Percentiles rank a stretch among this genome's conserved stretches.
These are phyloP conservation scores for Neomicropteryx cornuta DNA, from an alignment of 1,140 invertebrate genomes.

Conservation along the genomic window DNA sequence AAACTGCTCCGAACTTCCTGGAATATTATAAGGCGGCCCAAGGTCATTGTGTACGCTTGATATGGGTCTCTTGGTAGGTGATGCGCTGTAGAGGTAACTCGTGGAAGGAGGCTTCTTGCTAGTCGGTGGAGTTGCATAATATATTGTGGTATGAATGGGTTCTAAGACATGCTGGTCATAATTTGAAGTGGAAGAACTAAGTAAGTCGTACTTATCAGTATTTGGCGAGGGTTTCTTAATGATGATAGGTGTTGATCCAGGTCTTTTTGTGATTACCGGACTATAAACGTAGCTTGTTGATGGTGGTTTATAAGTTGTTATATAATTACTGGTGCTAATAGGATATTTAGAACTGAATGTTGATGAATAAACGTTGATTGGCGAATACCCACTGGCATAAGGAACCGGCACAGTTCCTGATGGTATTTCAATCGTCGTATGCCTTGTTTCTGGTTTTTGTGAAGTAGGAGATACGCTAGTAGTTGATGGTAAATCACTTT, in stretches of 20 bases:
- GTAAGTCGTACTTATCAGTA: too few relatives aligned
- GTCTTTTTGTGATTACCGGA: conserved; percentile 34
- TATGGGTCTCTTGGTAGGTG: conserved; percentile 13
- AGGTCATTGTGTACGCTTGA: conserved; percentile 14
- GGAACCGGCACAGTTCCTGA: conserved; percentile 27
- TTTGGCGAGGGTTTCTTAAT: too few relatives aligned
- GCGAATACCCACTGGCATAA: conserved; percentile 39
- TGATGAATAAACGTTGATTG: too few relatives aligned
- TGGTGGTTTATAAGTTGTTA: conserved; percentile 25
- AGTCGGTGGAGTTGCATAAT: conserved; percentile 16
- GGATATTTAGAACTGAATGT: too few relatives aligned
- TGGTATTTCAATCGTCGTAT: conserved; percentile 11
- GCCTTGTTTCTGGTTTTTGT: neutral
- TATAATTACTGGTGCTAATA: conserved; percentile 15
- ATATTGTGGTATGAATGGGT: conserved; percentile 20
- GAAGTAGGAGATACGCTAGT: neutral
- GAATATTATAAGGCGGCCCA: conserved; percentile 12
- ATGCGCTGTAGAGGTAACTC: conserved; percentile 19
- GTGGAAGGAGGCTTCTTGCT: conserved; percentile 16
- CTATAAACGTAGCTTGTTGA: conserved; percentile 48
- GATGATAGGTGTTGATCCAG: conserved; percentile 18
- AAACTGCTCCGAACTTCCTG: conserved; percentile 23
- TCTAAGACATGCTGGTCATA: too few relatives aligned
- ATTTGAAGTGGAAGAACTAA: too few relatives aligned
- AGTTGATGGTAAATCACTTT: conserved; percentile 8